Base-by-base conservation (phyloP, 2,113 vertebrate species). In the Anas platyrhynchos region DNA sequence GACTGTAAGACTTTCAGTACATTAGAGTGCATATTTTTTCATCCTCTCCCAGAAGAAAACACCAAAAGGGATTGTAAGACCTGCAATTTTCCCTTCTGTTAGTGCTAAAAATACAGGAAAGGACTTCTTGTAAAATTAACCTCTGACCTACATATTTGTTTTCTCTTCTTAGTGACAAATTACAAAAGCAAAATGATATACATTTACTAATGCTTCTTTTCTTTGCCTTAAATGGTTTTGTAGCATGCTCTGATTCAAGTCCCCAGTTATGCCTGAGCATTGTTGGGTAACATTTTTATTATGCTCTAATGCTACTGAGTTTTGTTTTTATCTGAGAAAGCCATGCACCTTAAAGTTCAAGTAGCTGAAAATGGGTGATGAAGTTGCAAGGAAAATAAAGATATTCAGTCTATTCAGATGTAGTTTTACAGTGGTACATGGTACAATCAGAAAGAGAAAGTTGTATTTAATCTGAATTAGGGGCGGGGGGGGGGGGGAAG, bases 131-230 rank as follows among this genome's bases (percentile, higher is more conserved):
- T 83, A 61, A 55, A 89, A 89, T 38, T 86, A 48, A 65, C 56
- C 43, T 88, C 56, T 90, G 76, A 78, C 29, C 15, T 81, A 43
- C 23, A 23, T 72, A 61, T 52, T 92, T 88, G 32, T 61, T 94
- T 93, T 83, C 56, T 90, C 46, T 56, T 80, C n/a, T 69, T 86
- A 85, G 86, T 93, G 83, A 90, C 48, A 88, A 95, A 83, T 93
- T 78, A 48, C 68, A 78, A 48, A 83, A 83, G 43, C 26, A 86
- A 90, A 90, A 94, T 56, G 13, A 52, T 41, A 48, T 68, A 31
- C n/a, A 52, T 88, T 81, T 94, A 23, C 67, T 88, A 55, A 77
- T 59, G 10, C 5, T 59, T 76, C 91, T 85, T 77, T 54, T 20
- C 12, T 55, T 55, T 29, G 6, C 89, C 75, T 56, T 94, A 80